phyloP scores from a whole-genome alignment of 1,140 invertebrate species.

The Nebria ingens region DNA sequence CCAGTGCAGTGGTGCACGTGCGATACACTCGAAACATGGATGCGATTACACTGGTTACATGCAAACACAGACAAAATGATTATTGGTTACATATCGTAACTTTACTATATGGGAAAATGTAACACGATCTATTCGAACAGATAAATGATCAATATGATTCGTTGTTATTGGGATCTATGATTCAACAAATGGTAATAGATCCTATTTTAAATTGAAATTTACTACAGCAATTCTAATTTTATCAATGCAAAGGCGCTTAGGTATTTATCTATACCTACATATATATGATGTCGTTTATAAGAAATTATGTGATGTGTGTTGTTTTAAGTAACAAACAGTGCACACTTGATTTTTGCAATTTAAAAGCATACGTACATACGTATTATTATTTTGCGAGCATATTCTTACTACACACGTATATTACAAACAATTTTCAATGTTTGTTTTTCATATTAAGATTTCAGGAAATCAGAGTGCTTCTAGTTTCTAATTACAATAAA shows the following conservation, averaged over 20 bases:
- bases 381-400: not conserved
- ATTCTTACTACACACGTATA: not conserved
- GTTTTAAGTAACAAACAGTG: too few species aligned
- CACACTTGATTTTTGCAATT: too few species aligned
- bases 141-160: conserved; percentile 1
- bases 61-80: conserved; percentile 21
- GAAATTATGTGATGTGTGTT: too few species aligned
- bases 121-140: conserved; percentile 16
- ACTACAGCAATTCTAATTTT: too few species aligned
- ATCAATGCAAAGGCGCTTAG: too few species aligned
- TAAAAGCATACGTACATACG: too few species aligned
- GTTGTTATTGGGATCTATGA: too few species aligned
- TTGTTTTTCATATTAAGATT: conserved; percentile 3
- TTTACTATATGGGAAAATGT: conserved; percentile 20
- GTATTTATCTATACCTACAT: too few species aligned
- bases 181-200: too few species aligned
- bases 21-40: not conserved
- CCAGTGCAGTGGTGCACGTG: not conserved
- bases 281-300: too few species aligned
- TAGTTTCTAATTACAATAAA: conserved; percentile 8
- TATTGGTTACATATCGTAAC: conserved; percentile 22
- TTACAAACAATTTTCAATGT: not conserved
- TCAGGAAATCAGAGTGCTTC: conserved; percentile 4
- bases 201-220: too few species aligned
- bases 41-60: not conserved